Percentiles rank a stretch among this genome's conserved stretches.
phyloP scores from a whole-genome alignment of 1,140 invertebrate genomes.

The Zaprionus camerounensis region DNA sequence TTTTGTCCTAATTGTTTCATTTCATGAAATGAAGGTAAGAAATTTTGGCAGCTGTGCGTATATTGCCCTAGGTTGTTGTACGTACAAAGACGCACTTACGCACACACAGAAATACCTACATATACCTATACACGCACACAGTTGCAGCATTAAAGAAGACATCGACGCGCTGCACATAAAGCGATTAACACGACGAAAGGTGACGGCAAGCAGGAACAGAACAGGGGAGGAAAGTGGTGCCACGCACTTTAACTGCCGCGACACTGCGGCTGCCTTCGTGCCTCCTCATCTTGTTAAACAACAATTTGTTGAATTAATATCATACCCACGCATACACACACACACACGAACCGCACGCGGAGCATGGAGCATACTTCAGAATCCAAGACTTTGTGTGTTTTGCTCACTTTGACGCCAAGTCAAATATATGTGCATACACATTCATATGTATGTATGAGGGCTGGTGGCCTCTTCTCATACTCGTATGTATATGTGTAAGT shows the following conservation, averaged over 20 bases:
- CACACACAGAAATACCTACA: slow-evolving; percentile 34
- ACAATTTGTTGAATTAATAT: slow-evolving; percentile 82
- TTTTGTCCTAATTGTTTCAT: slow-evolving; percentile 83
- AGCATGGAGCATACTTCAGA: slow-evolving; percentile 42
- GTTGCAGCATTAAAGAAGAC: slow-evolving; percentile 76
- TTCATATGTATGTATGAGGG: not conserved
- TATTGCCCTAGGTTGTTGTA: slow-evolving; percentile 72
- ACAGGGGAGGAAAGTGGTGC: not conserved
- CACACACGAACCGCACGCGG: slow-evolving; percentile 14
- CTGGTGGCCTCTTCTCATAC: not conserved
- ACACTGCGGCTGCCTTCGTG: slow-evolving; percentile 67
- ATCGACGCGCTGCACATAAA: slow-evolving; percentile 76
- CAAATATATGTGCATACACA: slow-evolving; percentile 37
- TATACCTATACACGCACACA: slow-evolving; percentile 28
- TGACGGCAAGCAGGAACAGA: slow-evolving; percentile 20
- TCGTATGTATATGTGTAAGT: not conserved
- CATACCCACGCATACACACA: slow-evolving; percentile 49
- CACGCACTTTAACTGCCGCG: slow-evolving; percentile 59
- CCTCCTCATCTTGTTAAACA: slow-evolving; percentile 72
- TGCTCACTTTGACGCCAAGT: slow-evolving; percentile 55
- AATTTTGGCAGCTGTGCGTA: slow-evolving; percentile 81
- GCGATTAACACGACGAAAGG: slow-evolving; percentile 73
- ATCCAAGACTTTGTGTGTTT: slow-evolving; percentile 42
- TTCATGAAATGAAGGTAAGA: slow-evolving; percentile 81
- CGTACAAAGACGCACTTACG: slow-evolving; percentile 39